Conservation (phyloP, 2,888 invertebrate genomes). For the Hirtodrosophila cameraria region DNA sequence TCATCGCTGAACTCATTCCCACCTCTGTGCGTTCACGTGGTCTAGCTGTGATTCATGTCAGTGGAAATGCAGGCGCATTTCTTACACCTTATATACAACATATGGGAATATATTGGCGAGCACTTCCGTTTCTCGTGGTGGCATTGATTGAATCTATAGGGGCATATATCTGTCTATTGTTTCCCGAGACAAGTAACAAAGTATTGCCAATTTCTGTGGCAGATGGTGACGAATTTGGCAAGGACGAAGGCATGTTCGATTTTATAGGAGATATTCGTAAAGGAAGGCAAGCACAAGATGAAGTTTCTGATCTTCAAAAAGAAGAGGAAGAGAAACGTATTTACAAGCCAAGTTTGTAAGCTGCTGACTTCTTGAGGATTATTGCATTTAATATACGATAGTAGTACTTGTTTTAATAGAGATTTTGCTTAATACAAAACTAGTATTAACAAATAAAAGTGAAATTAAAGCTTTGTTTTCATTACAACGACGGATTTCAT, state of each 20-base stretch:
- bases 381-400: too few species aligned
- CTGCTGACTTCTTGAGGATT: too few species aligned
- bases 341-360: constrained; percentile 10
- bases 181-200: constrained; percentile 86
- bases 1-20: constrained; percentile 87
- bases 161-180: constrained; percentile 85
- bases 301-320: too few species aligned
- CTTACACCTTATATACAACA: constrained; percentile 86
- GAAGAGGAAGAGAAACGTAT: not conserved
- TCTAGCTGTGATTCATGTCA: constrained; percentile 86
- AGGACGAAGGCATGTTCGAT: constrained; percentile 57
- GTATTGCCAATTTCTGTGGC: constrained; percentile 65
- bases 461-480: too few species aligned
- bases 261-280: constrained; percentile 19
- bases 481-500: too few species aligned
- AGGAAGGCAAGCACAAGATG: too few species aligned
- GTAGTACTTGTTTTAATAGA: too few species aligned
- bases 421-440: too few species aligned
- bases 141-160: constrained; percentile 84
- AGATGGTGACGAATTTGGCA: constrained; percentile 65
- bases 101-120: constrained; percentile 81
- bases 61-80: constrained; percentile 85
- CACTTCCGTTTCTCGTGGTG: constrained; percentile 85
- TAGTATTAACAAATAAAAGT: too few species aligned
- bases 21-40: constrained; percentile 87